These are phyloP conservation scores for Otus sunia DNA, from an alignment of 2,113 vertebrate species.

Conservation along the genomic window DNA sequence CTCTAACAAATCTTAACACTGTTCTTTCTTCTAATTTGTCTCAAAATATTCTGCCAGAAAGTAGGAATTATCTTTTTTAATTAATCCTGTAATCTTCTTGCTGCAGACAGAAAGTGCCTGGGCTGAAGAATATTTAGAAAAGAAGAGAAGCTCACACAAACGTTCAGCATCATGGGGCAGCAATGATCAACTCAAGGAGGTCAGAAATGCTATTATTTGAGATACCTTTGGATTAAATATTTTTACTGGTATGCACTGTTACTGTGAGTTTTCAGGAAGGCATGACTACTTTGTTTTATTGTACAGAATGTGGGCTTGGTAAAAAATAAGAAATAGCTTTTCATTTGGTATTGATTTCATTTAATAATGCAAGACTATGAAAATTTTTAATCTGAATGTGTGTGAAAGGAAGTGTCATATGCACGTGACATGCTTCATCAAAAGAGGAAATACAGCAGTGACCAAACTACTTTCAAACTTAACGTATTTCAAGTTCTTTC, in stretches of 20 bases:
- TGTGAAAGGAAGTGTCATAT: neutral
- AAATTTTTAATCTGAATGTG: neutral
- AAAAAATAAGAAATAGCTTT: neutral
- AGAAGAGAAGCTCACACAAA: slow-evolving; percentile 92
- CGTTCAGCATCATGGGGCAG: slow-evolving; percentile 97
- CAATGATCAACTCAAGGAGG: slow-evolving; percentile 98
- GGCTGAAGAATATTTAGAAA: slow-evolving; percentile 92
- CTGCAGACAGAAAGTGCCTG: slow-evolving; percentile 94
- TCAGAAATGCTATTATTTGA: slow-evolving; percentile 61
- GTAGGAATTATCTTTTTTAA: neutral
- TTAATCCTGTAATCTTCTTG: neutral
- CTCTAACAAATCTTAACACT: neutral
- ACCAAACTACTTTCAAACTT: neutral
- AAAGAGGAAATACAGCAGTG: neutral
- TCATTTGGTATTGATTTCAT: neutral
- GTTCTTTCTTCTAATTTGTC: neutral
- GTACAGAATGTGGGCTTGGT: neutral
- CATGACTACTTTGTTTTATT: neutral
- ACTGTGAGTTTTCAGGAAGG: neutral
- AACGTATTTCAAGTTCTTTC: neutral
- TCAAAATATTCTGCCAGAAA: neutral
- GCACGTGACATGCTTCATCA: neutral
- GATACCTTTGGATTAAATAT: neutral
- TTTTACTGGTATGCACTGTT: neutral
- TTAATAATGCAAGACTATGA: neutral